Percentiles rank a stretch among this genome's conserved stretches.
Conservation (phyloP, 2,797 vertebrate genomes). For the Mormyrus hasselquistii region DNA sequence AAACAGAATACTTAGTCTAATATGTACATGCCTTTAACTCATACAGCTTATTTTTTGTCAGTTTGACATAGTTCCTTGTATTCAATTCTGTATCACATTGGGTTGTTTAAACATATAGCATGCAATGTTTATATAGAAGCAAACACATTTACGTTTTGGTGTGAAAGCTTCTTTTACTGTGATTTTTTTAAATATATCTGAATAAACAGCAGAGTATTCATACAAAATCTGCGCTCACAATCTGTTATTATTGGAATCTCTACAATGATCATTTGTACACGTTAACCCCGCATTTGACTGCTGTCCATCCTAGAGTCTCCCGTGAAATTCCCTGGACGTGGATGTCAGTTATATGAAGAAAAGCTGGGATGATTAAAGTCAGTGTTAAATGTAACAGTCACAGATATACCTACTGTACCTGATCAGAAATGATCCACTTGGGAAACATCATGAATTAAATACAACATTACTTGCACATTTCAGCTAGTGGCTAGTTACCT, state of each 20-base stretch:
- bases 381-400: neutral
- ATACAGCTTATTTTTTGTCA: neutral
- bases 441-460: neutral
- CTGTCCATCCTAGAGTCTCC: neutral
- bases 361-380: neutral
- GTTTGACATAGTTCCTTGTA: neutral
- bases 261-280: neutral
- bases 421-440: neutral
- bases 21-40: neutral
- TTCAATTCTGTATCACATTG: neutral
- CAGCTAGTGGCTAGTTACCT: neutral
- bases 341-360: neutral
- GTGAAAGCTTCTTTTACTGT: neutral
- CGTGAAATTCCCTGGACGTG: neutral
- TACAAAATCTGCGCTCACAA: neutral
- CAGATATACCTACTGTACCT: neutral
- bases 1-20: neutral
- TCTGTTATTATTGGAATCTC: neutral
- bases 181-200: neutral
- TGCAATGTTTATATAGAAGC: neutral
- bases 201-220: neutral
- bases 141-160: neutral
- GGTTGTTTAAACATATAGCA: neutral
- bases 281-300: neutral
- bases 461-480: neutral